phyloP scores from a whole-genome alignment of 2,113 vertebrate species.

The Phalacrocorax aristotelis region DNA sequence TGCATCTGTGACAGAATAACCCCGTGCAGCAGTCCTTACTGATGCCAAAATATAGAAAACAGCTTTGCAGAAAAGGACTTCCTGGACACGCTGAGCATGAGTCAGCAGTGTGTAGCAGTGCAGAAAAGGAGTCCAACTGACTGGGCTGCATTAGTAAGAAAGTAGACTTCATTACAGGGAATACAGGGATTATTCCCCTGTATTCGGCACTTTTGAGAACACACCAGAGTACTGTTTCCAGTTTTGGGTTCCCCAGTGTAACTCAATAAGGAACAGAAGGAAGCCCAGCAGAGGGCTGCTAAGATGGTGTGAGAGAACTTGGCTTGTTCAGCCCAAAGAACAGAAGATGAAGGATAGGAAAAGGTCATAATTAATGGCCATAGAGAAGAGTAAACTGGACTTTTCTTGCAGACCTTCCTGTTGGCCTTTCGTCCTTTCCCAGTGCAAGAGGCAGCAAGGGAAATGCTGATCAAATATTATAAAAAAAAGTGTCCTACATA shows the following conservation, averaged over 20 bases:
- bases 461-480: background rate
- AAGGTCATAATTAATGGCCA: background rate
- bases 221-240: background rate
- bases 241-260: background rate
- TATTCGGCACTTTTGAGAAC: background rate
- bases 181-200: background rate
- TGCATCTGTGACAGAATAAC: background rate
- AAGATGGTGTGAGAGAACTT: background rate
- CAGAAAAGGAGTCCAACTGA: background rate
- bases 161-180: background rate
- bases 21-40: background rate
- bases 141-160: background rate
- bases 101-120: background rate
- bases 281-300: background rate
- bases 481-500: background rate
- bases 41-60: background rate
- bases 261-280: background rate
- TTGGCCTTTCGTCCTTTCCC: background rate
- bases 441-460: background rate
- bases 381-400: background rate
- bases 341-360: background rate
- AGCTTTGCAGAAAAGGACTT: background rate
- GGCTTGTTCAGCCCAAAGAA: background rate
- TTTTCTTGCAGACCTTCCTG: background rate
- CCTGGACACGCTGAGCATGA: background rate